Evolutionary conservation across 2,888 invertebrate species (phyloP).

Genomic region (Chamaedrilus cognettii): DNA sequence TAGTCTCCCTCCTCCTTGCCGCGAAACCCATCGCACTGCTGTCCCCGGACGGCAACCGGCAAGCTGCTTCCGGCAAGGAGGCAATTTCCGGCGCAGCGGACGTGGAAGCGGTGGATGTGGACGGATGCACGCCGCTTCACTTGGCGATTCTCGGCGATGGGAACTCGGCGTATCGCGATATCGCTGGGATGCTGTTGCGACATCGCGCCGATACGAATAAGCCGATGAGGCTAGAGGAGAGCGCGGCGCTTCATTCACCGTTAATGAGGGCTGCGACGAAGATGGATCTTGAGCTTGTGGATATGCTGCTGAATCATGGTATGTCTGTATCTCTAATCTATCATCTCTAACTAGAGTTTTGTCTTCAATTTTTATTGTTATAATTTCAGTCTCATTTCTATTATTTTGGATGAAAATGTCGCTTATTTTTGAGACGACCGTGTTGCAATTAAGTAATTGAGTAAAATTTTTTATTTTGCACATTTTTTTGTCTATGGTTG

Average conservation of each 20-base stretch:
- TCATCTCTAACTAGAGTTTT: too few relatives aligned
- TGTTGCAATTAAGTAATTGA: too few relatives aligned
- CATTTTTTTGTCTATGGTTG: too few relatives aligned
- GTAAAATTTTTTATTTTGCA: too few relatives aligned
- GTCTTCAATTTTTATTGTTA: too few relatives aligned
- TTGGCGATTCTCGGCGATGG: constrained; percentile 42
- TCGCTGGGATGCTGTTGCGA: constrained; percentile 65
- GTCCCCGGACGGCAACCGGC: not conserved
- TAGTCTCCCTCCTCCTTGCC: constrained; percentile 20
- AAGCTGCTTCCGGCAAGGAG: not conserved
- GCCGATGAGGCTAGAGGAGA: constrained; percentile 61
- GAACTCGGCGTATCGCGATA: constrained; percentile 1
- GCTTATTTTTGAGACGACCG: too few relatives aligned
- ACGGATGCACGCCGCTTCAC: constrained; percentile 47
- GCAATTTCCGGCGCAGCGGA: constrained; percentile 11
- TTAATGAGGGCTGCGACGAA: constrained; percentile 73
- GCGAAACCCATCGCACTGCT: not conserved
- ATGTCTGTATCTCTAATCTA: too few relatives aligned
- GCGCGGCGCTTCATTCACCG: constrained; percentile 42
- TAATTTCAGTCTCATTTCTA: too few relatives aligned
- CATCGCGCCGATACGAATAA: constrained; percentile 83
- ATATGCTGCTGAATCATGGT: constrained; percentile 75
- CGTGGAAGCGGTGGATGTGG: constrained; percentile 33
- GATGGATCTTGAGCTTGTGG: constrained; percentile 73
- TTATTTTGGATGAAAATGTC: too few relatives aligned